A percentile compares a stretch with the other conserved stretches of the same genome.
Conservation (phyloP, 2,888 invertebrate species). For the Neoaliturus tenellus region DNA sequence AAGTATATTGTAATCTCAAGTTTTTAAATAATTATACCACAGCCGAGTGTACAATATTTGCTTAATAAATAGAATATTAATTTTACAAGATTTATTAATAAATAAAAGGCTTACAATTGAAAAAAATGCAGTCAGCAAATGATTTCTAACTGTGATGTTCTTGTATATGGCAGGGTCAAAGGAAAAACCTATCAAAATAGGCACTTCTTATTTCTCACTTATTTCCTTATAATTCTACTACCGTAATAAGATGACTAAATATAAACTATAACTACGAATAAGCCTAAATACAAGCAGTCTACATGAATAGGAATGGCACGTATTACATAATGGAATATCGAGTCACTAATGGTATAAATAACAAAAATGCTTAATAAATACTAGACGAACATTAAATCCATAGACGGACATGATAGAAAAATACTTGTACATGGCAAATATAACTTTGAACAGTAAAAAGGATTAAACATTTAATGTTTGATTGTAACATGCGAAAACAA, state of each 20-base stretch:
- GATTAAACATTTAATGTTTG: no score
- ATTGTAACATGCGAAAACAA: neutral
- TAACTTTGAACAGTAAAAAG: neutral
- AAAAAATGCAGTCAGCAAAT: neutral
- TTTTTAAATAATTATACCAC: no score
- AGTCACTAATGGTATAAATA: conserved; percentile 19
- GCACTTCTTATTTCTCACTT: neutral
- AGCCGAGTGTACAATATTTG: no score
- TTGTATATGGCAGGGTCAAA: neutral
- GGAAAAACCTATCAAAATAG: neutral
- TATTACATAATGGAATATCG: conserved; percentile 13
- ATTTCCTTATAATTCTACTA: neutral
- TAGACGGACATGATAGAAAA: neutral
- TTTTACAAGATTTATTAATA: no score
- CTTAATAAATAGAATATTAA: no score
- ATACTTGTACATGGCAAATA: neutral
- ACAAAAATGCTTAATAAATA: neutral
- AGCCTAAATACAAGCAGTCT: conserved; percentile 34
- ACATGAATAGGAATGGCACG: conserved; percentile 34
- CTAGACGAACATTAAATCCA: neutral
- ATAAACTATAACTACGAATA: neutral
- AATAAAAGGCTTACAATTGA: no score
- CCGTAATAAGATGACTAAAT: neutral
- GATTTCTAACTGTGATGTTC: neutral
- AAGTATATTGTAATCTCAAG: no score